Evolutionary conservation across 2,113 vertebrate genomes (phyloP), one percentile per base, ranked within the genome.

Genomic region (Sphaerodactylus townsendi): DNA sequence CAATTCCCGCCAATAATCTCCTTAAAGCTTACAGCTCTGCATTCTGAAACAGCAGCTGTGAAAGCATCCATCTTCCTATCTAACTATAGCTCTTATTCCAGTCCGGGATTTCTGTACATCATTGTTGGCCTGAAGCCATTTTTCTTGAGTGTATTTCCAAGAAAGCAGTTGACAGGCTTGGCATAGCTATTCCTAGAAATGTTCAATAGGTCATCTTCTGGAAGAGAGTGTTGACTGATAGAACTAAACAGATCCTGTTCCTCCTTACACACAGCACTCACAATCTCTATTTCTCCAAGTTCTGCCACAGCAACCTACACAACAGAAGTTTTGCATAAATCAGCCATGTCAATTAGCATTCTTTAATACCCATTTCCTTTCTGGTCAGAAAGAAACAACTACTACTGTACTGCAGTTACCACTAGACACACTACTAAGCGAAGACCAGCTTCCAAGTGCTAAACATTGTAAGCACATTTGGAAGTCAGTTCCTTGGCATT

Each of bases 191-290:
- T 97, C 96, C 95, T 97, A 96, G 97, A 97, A 97, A 96, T 96
- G 96, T 97, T 97, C 96, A 97, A 97, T 96, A 96, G 96, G 96
- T 95, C 96, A 96, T 96, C 96, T 94, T 95, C 95, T 96, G 95
- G 94, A 96, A 95, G 94, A 95, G 93, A 90, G 90, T 73, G 82
- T 93, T 89, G 92, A 95, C 86, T 92, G 95, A 94, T 87, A 94
- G 93, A 93, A 94, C 93, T 86, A 92, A 93, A 90, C 92, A 94
- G 93, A 93, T 90, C 84, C 86, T 89, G 89, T 88, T 93, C 85
- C 91, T 90, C 19, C 1, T 11, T 65, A 91, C 2, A 15, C 8
- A 13, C n/a, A 3, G 83, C 0, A 17, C 83, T 89, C 1, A 0
- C 88, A 90, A 78, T 68, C 71, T 86, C 23, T 79, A 28, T 39